Evolutionary conservation across 2,113 vertebrate species (phyloP).

Genomic region (Myrmecobius fasciatus): DNA sequence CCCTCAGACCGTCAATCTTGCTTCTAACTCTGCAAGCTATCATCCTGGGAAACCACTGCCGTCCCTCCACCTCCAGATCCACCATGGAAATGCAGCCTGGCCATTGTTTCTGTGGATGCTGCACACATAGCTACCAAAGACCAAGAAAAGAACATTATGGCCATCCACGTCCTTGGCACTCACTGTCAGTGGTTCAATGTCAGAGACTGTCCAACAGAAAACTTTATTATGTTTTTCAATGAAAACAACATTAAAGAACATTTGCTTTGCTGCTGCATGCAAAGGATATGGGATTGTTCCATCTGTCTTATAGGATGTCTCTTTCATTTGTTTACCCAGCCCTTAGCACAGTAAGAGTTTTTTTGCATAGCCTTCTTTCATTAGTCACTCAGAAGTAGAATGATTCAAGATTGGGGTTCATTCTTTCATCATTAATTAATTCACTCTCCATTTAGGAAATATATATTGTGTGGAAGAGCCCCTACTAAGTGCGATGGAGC

Average conservation of each 20-base stretch:
- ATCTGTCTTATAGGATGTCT: neutral
- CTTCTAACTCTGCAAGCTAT: neutral
- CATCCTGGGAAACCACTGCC: neutral
- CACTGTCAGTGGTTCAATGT: neutral
- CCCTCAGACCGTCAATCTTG: neutral
- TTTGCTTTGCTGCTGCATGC: neutral
- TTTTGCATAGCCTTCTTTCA: neutral
- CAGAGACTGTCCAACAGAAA: neutral
- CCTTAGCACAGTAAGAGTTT: neutral
- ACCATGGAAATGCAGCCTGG: neutral
- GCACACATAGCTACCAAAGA: neutral
- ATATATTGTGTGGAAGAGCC: neutral
- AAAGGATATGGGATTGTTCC: neutral
- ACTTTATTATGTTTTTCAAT: neutral
- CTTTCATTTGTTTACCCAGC: neutral
- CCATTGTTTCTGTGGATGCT: neutral
- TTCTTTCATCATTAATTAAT: slow-evolving; percentile 24
- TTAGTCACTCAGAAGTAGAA: slow-evolving; percentile 15
- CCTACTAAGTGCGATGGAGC: neutral
- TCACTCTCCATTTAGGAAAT: slow-evolving; percentile 10
- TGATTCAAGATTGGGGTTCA: neutral
- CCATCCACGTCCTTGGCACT: neutral
- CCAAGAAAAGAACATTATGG: neutral
- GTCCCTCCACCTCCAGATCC: neutral
- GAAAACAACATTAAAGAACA: neutral